A percentile compares a stretch with the other conserved stretches of the same genome.
These are phyloP conservation scores for Drosophila teissieri DNA, from an alignment of 1,140 invertebrate genomes.

Conservation along the genomic window DNA sequence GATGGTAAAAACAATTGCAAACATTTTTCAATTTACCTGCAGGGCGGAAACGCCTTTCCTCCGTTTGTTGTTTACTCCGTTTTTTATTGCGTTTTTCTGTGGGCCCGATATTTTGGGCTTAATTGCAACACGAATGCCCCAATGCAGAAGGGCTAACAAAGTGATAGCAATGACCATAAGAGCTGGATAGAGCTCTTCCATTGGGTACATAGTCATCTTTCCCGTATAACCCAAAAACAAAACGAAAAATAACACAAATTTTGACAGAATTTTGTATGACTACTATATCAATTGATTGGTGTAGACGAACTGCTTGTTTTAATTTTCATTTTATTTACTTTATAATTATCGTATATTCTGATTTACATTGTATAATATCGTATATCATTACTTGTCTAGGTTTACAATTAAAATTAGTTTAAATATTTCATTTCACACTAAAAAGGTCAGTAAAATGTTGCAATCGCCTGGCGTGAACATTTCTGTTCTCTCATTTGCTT, in stretches of 20 bases:
- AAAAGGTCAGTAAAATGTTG: constrained; percentile 47
- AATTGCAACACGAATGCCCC: not conserved
- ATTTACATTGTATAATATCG: constrained; percentile 58
- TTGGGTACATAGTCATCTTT: constrained; percentile 2
- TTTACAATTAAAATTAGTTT: constrained; percentile 50
- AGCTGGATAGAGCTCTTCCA: not conserved
- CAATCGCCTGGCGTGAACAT: constrained; percentile 49
- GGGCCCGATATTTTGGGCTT: not conserved
- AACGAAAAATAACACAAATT: constrained; percentile 16
- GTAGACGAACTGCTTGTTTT: constrained; percentile 3
- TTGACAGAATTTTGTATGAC: constrained; percentile 19
- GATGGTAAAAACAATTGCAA: constrained; percentile 58
- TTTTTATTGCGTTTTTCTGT: constrained; percentile 13
- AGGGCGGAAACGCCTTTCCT: constrained; percentile 5
- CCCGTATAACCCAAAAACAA: not conserved
- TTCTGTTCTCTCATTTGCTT: not conserved
- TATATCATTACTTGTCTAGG: constrained; percentile 44
- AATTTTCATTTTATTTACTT: constrained; percentile 40
- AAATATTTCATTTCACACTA: constrained; percentile 31
- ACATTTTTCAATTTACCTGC: constrained; percentile 80
- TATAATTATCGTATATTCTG: constrained; percentile 52
- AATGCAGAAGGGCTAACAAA: constrained; percentile 15
- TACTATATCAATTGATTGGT: constrained; percentile 14
- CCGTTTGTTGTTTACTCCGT: not conserved
- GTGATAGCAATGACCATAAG: constrained; percentile 3